Conservation (phyloP, 2,888 invertebrate genomes). For the Hermodice carunculata region DNA sequence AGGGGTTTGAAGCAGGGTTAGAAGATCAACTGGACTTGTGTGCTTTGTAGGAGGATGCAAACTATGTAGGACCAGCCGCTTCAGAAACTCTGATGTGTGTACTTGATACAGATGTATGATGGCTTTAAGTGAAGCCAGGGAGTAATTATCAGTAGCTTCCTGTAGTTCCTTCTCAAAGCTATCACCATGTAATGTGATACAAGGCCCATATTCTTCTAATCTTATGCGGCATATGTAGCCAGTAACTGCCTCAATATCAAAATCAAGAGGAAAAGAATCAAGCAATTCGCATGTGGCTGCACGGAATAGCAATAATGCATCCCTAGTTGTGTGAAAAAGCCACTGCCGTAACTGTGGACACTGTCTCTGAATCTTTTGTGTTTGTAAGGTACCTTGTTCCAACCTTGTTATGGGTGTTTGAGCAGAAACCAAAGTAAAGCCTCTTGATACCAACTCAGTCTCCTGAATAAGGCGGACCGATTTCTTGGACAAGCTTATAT, state of each 20-base stretch:
- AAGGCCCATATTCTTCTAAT: conserved; percentile 57
- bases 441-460: no score
- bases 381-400: no score
- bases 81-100: conserved; percentile 55
- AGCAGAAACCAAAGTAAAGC: no score
- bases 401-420: no score
- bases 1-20: not conserved
- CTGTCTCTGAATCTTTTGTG: no score
- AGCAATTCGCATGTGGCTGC: conserved; percentile 43
- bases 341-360: conserved; percentile 52
- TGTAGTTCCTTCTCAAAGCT: conserved; percentile 35
- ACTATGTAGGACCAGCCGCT: conserved; percentile 42
- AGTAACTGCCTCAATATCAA: not conserved
- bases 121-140: conserved; percentile 57
- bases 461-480: no score
- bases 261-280: conserved; percentile 43
- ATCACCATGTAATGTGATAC: conserved; percentile 27
- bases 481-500: no score
- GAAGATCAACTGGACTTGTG: not conserved
- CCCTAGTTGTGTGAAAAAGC: conserved; percentile 46
- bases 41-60: conserved; percentile 3
- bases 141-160: conserved; percentile 54
- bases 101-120: conserved; percentile 49
- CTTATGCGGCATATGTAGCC: conserved; percentile 50
- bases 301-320: conserved; percentile 44